Evolutionary conservation across 2,113 vertebrate genomes (phyloP), one percentile per base, ranked within the genome.

Genomic region (Phyllopteryx taeniolatus): DNA sequence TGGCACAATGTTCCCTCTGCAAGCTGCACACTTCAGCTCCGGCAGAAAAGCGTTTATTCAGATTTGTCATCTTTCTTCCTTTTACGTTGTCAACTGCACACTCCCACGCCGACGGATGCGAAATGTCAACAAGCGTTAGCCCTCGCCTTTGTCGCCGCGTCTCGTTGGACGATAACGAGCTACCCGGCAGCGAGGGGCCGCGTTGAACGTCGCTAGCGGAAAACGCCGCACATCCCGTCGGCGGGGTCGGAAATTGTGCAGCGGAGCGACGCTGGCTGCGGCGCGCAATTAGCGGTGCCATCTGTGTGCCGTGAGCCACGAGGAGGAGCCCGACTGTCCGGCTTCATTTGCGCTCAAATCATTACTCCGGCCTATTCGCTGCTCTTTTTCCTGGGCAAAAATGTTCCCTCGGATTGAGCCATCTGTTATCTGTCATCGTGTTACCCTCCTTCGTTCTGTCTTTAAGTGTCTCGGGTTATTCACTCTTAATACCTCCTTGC

Each of bases 261-360:
- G 67, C 15, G 54, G 33, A 22, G 69, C 56, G 49, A 83, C 43
- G 20, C 63, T 27, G 76, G 80, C 62, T 83, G 86, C 84, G 79
- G 73, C 77, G 20, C 82, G 80, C 82, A 88, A 90, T 89, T 90
- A 90, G 86, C 81, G 39, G 66, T 80, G 83, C 84, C 89, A 88
- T 89, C 89, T 90, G 90, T 86, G 84, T 88, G 85, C 76, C 82
- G 81, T 78, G 79, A 84, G 79, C 84, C 79, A 77, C 85, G 87
- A 85, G 85, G 79, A 88, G 82, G 82, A 85, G 85, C 85, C 68
- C 27, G 70, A 68, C 74, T 79, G 82, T 88, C 86, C 85, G 76
- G 85, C 80, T 82, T 90, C 84, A 90, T 87, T 89, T 86, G 83
- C 81, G 82, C 85, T 85, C 75, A 85, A 77, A 88, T 90, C 87